A percentile compares a stretch with the other conserved stretches of the same genome.
These are phyloP conservation scores for Andrena bucephala DNA, from an alignment of 2,888 invertebrate species.

Conservation along the genomic window DNA sequence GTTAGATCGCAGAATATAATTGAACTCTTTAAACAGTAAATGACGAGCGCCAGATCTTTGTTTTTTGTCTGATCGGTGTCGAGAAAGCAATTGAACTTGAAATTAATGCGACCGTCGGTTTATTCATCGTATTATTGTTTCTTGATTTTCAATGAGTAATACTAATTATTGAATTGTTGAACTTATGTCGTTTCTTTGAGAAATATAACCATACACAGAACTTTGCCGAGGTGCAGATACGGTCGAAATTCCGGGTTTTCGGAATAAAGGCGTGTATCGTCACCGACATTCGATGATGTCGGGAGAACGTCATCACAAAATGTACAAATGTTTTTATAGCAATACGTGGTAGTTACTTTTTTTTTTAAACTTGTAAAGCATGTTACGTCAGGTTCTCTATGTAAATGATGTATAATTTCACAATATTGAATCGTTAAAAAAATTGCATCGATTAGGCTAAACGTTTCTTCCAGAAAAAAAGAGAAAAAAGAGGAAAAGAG, in stretches of 20 bases:
- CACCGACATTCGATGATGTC: not conserved
- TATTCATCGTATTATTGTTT: not conserved
- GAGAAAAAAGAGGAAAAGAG: not conserved
- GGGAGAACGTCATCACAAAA: not conserved
- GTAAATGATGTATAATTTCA: constrained; percentile 5
- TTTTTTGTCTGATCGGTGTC: constrained; percentile 12
- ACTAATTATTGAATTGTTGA: not conserved
- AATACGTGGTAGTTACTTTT: not conserved
- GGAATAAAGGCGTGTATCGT: not conserved
- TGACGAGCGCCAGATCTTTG: not conserved
- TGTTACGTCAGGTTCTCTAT: not conserved
- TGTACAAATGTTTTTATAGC: constrained; percentile 27
- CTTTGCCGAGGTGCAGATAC: not conserved
- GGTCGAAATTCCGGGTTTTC: not conserved
- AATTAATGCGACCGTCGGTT: not conserved
- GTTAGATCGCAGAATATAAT: not conserved
- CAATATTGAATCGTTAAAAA: constrained; percentile 15
- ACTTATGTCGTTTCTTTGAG: not conserved
- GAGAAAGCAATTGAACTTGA: not conserved
- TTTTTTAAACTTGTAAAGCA: constrained; percentile 15
- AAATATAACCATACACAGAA: not conserved
- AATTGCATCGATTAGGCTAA: not conserved
- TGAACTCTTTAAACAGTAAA: constrained; percentile 1
- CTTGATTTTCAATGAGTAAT: not conserved
- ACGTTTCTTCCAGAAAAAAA: not conserved